Evolutionary conservation across 2,888 invertebrate species (phyloP), one percentile per base, ranked within the genome.

Genomic region (Drosophila rubida): DNA sequence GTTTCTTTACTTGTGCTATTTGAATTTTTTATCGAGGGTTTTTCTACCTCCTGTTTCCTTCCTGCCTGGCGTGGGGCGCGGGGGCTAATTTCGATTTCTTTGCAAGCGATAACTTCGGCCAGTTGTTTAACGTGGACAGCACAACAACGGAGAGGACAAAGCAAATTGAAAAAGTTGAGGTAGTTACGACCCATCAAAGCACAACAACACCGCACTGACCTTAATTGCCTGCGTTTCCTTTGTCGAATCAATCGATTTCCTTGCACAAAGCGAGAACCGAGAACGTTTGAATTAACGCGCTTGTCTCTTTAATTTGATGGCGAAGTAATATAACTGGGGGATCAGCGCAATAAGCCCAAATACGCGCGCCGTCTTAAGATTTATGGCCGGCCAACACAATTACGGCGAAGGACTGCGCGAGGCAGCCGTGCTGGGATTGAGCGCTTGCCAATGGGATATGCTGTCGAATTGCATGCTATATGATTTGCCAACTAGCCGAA

Each of bases 131-230:
- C 37, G 59, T 48, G 58, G 37, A 51, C 41, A 16, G n/a, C n/a
- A n/a, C n/a, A n/a, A n/a, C n/a, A n/a, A n/a, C n/a, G n/a, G n/a
- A n/a, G n/a, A n/a, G n/a, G n/a, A 49, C 50, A 67, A 67, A 60
- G 63, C 50, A 84, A 82, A 87, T 87, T 84, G 81, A 82, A 87
- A 82, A 82, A 81, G 82, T 82, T 82, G 73, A 76, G 86, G 76
- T 79, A 76, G 80, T 68, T 84, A 68, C 58, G 55, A 58, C 44
- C 67, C 60, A 53, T 53, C 67, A 65, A 63, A 70, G 54, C 58
- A 71, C 70, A 59, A 59, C 53, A 48, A 42, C 55, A 50, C 22
- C 57, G 54, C 55, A 60, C 58, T 87, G 88, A 75, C 83, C 83
- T 85, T 87, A 83, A 83, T 83, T 83, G 86, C 72, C 74, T 63